Conservation (phyloP, 2,888 invertebrate genomes). For the Metallyticus violacea region DNA sequence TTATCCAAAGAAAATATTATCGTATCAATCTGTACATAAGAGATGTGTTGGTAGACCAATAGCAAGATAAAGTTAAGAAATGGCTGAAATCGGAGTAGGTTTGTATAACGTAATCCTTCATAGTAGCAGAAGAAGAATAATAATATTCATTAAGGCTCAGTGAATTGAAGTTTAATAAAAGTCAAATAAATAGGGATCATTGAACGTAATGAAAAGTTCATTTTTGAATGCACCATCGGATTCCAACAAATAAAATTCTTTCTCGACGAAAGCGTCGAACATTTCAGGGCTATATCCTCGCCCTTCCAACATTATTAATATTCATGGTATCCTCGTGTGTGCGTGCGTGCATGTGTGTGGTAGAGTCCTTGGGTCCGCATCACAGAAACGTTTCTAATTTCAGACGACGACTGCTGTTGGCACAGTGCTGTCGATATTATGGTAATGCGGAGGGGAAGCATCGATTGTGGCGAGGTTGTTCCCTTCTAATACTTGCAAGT, state of each 20-base stretch:
- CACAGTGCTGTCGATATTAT: conserved; percentile 1
- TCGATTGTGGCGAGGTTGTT: neutral
- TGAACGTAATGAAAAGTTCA: neutral
- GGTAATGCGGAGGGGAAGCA: neutral
- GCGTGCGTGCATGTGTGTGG: neutral
- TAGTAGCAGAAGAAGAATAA: too few relatives aligned
- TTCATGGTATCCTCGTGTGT: neutral
- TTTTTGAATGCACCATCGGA: neutral
- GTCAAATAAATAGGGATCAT: neutral
- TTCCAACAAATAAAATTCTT: neutral
- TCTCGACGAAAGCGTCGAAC: neutral
- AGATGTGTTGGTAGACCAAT: too few relatives aligned
- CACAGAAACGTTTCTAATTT: neutral
- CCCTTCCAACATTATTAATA: neutral
- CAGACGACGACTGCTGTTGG: neutral
- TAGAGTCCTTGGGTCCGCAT: neutral
- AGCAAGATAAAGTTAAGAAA: too few relatives aligned
- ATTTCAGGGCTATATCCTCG: neutral
- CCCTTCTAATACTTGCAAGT: neutral
- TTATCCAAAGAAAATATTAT: too few relatives aligned
- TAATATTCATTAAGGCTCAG: too few relatives aligned
- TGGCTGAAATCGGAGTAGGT: too few relatives aligned
- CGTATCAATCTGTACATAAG: too few relatives aligned
- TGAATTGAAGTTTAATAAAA: neutral
- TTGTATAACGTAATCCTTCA: too few relatives aligned